phyloP scores from a whole-genome alignment of 2,113 vertebrate species.

The Sclerurus mexicanus region DNA sequence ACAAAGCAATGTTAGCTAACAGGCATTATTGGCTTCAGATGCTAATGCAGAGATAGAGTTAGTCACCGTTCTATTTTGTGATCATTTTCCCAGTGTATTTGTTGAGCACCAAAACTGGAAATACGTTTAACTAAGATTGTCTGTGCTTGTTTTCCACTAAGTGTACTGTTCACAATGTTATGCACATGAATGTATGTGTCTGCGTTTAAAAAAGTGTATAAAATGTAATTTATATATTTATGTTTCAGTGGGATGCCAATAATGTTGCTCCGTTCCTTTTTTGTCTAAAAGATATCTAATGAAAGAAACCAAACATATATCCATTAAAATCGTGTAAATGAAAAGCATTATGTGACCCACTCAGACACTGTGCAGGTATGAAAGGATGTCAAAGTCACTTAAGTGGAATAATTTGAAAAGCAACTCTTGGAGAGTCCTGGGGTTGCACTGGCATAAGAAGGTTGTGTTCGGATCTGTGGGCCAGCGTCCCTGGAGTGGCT shows the following conservation, averaged over 20 bases:
- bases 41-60: constrained; percentile 49
- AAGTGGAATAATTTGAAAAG: constrained; percentile 31
- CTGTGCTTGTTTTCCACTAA: constrained; percentile 65
- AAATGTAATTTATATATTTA: constrained; percentile 72
- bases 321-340: constrained; percentile 58
- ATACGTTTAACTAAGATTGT: constrained; percentile 57
- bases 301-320: constrained; percentile 38
- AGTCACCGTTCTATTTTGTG: constrained; percentile 45
- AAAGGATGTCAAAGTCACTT: constrained; percentile 27
- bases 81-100: constrained; percentile 54
- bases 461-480: neutral
- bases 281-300: constrained; percentile 46
- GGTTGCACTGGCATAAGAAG: neutral
- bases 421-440: neutral
- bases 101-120: constrained; percentile 66
- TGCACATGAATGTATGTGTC: constrained; percentile 69
- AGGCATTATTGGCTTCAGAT: constrained; percentile 41
- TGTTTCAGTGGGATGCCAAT: constrained; percentile 63
- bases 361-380: constrained; percentile 55
- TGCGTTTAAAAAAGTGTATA: constrained; percentile 67
- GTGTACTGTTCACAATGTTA: constrained; percentile 57
- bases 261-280: constrained; percentile 50
- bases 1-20: constrained; percentile 40
- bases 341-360: constrained; percentile 54
- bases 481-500: neutral